Evolutionary conservation across 1,140 invertebrate genomes (phyloP), one percentile per base, ranked within the genome.

Genomic region (Anthonomus grandis): DNA sequence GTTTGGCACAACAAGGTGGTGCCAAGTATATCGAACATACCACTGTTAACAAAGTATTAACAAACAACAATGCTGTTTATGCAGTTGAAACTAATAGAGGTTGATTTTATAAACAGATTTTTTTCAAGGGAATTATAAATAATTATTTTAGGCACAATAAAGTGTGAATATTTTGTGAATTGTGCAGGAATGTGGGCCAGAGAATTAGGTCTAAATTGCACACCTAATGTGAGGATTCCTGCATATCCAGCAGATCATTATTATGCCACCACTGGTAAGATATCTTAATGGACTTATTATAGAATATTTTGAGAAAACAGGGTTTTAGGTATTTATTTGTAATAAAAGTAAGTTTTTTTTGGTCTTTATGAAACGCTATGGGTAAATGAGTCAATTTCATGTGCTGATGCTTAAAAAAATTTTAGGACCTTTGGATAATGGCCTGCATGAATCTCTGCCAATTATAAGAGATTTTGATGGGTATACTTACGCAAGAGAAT

Each of bases 181-280:
- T 85, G 84, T 73, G 80, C 84, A 57, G 87, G 86, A 63, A 84
- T 87, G 84, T 87, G 86, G 85, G 78, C 84, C 19, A 71, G 85
- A 58, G 79, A 84, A 64, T 68, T 89, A 25, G 86, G 85, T 19
- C 73, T 86, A 53, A 74, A 74, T 55, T 84, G 83, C 57, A 70
- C 72, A 48, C 83, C 84, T 27, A 77, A 78, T 60, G 85, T 89
- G 1, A 75, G 80, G 62, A 83, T 88, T 46, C 86, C 86, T 9
- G 79, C 82, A 4, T 86, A 87, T 73, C 80, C 86, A 22, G 85
- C 82, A 36, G 83, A 86, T 66, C 84, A 87, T 72, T 85, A 81
- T 70, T 86, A 86, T 67, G 79, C 83, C 21, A 78, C 82, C 10
- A 83, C 84, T n/a, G 76, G 79, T 62, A 74, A 46, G 37, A 8